phyloP scores from a whole-genome alignment of 2,888 invertebrate species.

The Callimorpha dominula region DNA sequence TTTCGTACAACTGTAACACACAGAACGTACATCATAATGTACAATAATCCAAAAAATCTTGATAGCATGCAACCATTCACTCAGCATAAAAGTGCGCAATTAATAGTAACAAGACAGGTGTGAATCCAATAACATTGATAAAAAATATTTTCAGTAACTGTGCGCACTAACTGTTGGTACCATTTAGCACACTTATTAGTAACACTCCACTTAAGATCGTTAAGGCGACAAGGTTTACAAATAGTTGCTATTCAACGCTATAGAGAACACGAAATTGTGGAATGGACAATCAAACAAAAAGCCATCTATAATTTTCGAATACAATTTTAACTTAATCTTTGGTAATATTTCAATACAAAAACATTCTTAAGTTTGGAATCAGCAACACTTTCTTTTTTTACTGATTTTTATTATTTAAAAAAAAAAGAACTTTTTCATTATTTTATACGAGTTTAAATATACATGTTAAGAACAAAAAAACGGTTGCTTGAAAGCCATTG shows the following conservation, averaged over 20 bases:
- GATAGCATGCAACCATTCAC: background rate
- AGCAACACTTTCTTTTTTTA: too few relatives aligned
- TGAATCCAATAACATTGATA: conserved; percentile 36
- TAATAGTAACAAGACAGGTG: conserved; percentile 42
- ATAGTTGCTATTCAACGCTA: background rate
- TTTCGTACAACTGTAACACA: background rate
- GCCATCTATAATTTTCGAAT: background rate
- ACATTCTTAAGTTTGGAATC: too few relatives aligned
- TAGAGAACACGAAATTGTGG: background rate
- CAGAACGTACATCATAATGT: background rate
- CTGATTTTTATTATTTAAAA: too few relatives aligned
- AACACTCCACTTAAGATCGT: conserved; percentile 50
- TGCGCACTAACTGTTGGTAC: conserved; percentile 29
- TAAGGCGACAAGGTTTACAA: conserved; percentile 38
- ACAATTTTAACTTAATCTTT: background rate
- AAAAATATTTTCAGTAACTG: conserved; percentile 40
- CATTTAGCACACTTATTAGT: conserved; percentile 40
- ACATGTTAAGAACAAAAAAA: conserved; percentile 17
- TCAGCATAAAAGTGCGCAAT: conserved; percentile 28
- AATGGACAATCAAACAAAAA: background rate
- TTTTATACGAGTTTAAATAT: background rate
- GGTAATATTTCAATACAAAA: too few relatives aligned
- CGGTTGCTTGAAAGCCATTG: conserved; percentile 28
- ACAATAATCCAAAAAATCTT: background rate
- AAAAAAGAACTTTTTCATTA: background rate